Evolutionary conservation across 2,113 vertebrate genomes (phyloP).

Genomic region (Natator depressus): DNA sequence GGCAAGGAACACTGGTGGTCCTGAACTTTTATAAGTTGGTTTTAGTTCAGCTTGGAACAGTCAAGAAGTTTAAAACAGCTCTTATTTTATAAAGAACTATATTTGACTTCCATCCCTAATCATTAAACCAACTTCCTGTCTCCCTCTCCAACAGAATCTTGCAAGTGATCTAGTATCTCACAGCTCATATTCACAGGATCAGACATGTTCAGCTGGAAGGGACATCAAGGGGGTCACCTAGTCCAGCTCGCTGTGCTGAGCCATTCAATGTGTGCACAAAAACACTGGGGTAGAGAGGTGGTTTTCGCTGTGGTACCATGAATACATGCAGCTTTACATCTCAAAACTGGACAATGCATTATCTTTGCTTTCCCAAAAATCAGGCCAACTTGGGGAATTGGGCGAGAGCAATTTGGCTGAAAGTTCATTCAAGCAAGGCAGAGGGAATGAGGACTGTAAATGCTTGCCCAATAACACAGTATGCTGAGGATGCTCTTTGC

Average conservation of each 20-base stretch:
- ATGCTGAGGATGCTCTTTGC: neutral
- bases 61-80: neutral
- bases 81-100: too few species aligned
- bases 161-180: neutral
- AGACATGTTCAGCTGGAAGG: neutral
- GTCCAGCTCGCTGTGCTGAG: neutral
- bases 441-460: neutral
- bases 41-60: neutral
- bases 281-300: fast-evolving
- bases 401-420: neutral
- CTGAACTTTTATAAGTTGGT: neutral
- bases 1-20: neutral
- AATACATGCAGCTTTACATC: neutral
- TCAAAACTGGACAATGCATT: fast-evolving
- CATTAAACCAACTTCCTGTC: neutral
- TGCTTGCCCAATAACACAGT: neutral
- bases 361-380: neutral
- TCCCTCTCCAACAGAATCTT: neutral
- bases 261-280: neutral
- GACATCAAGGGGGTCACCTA: neutral
- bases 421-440: neutral
- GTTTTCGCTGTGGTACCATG: fast-evolving
- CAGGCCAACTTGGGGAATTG: neutral
- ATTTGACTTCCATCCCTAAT: neutral
- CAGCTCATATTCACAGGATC: neutral